These are phyloP conservation scores for Ditylenchus dipsaci DNA, from an alignment of 1,140 invertebrate genomes.

Conservation along the genomic window DNA sequence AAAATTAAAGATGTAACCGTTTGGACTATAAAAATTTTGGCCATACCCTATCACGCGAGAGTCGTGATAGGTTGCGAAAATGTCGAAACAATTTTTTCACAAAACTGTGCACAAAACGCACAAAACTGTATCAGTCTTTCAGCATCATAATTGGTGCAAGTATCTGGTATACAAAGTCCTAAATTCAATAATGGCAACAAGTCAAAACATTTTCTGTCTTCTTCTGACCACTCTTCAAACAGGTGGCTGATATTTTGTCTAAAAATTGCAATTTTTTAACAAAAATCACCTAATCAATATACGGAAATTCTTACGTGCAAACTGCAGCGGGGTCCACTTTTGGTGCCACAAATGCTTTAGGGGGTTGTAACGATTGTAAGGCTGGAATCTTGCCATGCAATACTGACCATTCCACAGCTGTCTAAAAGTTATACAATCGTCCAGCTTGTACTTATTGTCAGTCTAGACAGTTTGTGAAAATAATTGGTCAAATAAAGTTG, in stretches of 20 bases:
- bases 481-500: no score
- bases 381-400: conserved; percentile 54
- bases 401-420: conserved; percentile 56
- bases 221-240: conserved; percentile 33
- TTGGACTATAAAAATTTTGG: no score
- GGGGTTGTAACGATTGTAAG: conserved; percentile 56
- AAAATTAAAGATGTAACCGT: no score
- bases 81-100: conserved; percentile 3
- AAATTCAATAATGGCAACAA: conserved; percentile 53
- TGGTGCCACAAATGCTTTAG: conserved; percentile 48
- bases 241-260: conserved; percentile 20
- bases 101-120: conserved; percentile 21
- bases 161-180: conserved; percentile 54
- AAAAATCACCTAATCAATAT: background rate
- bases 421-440: conserved; percentile 23
- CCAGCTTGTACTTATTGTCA: background rate
- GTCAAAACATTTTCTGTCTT: conserved; percentile 53
- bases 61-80: no score
- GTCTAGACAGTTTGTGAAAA: background rate
- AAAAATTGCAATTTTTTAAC: conserved; percentile 3
- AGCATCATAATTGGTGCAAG: conserved; percentile 56
- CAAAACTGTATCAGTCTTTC: conserved; percentile 47
- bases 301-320: conserved; percentile 33
- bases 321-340: conserved; percentile 37
- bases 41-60: no score